Evolutionary conservation across 92 coral and sea anemone species (phyloP).

Genomic region (Porites lobata): DNA sequence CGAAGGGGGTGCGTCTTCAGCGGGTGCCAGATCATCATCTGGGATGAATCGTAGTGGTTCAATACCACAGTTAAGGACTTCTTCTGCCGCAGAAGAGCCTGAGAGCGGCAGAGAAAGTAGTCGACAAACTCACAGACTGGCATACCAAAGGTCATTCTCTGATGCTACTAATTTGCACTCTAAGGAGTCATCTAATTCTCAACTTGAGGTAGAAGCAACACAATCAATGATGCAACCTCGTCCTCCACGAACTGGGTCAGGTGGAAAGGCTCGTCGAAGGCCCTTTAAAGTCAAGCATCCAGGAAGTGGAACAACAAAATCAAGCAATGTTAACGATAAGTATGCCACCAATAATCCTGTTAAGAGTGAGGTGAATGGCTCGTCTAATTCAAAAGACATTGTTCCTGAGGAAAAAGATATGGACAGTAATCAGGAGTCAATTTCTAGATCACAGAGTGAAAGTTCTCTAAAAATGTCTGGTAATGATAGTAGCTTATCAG

Average conservation of each 20-base stretch:
- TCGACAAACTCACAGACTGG: conserved; percentile 47
- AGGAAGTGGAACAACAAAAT: conserved; percentile 56
- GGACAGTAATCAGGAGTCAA: conserved; percentile 70
- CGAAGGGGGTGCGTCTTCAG: conserved; percentile 80
- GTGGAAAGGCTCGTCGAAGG: conserved; percentile 81
- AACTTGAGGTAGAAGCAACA: conserved; percentile 81
- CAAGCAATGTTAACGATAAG: conserved; percentile 57
- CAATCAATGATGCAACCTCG: conserved; percentile 92
- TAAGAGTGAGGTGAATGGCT: conserved; percentile 25
- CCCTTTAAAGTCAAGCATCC: conserved; percentile 84
- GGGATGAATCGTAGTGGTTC: conserved; percentile 81
- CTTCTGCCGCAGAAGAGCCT: conserved; percentile 70
- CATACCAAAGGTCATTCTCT: conserved; percentile 65
- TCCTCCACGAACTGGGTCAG: conserved; percentile 97
- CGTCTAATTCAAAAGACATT: conserved; percentile 43
- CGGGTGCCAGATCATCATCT: conserved; percentile 72
- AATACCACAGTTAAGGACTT: conserved; percentile 64
- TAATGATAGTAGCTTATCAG: conserved; percentile 79
- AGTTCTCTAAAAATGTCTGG: conserved; percentile 89
- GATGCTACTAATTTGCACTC: conserved; percentile 62
- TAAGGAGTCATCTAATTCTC: conserved; percentile 53
- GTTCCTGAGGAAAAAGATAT: conserved; percentile 66
- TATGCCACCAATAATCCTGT: conserved; percentile 15
- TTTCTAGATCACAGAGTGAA: conserved; percentile 90
- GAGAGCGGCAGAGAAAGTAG: conserved; percentile 68